These are phyloP conservation scores for Dryococelus australis DNA, from an alignment of 2,888 invertebrate species.

Conservation along the genomic window DNA sequence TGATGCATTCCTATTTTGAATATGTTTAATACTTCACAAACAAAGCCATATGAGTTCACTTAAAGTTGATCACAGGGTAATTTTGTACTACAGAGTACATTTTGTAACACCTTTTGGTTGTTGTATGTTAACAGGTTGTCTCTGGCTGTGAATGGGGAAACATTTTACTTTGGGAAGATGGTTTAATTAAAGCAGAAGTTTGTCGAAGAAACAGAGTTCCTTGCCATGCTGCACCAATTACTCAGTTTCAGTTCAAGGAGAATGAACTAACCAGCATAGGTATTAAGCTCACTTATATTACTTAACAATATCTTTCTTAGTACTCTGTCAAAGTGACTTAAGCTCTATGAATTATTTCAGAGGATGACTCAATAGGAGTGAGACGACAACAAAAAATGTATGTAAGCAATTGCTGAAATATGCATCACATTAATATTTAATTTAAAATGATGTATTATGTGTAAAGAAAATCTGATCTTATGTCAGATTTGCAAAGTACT, in stretches of 20 bases:
- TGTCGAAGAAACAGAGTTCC: conserved; percentile 72
- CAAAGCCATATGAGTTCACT: too few species aligned
- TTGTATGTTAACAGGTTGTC: conserved; percentile 64
- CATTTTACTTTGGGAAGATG: conserved; percentile 89
- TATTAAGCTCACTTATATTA: conserved; percentile 47
- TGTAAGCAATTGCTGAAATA: too few species aligned
- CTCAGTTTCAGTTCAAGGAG: conserved; percentile 65
- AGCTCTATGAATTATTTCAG: too few species aligned
- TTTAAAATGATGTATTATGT: too few species aligned
- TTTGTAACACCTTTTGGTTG: not conserved
- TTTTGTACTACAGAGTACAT: not conserved
- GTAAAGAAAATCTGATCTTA: too few species aligned
- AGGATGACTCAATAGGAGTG: too few species aligned
- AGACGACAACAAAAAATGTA: too few species aligned
- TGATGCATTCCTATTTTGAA: too few species aligned
- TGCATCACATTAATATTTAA: too few species aligned
- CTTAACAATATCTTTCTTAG: conserved; percentile 40
- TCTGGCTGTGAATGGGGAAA: conserved; percentile 93
- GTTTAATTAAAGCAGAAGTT: conserved; percentile 85
- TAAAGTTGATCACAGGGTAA: not conserved
- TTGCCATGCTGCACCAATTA: conserved; percentile 79
- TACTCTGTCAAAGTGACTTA: too few species aligned
- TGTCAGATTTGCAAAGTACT: too few species aligned
- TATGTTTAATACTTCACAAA: too few species aligned
- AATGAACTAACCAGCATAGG: conserved; percentile 66